Base-by-base conservation (phyloP, 2,113 vertebrate genomes). In the Ahaetulla prasina region DNA sequence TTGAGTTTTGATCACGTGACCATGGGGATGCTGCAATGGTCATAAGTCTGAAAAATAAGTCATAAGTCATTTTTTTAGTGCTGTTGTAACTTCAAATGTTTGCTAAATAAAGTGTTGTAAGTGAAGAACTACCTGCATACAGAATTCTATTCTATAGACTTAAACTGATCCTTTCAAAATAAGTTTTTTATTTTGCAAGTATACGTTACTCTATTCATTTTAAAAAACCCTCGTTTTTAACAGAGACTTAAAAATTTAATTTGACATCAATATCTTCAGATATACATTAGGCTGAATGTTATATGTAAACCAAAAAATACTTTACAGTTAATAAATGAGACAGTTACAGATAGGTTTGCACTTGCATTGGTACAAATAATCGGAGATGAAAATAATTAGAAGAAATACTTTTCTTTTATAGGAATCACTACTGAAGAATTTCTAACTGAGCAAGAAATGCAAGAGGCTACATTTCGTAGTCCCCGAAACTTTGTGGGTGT, bases 391-490 rank as follows among this genome's bases (percentile, higher is more conserved):
- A 53, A 0, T 52, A 87, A 18, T 91, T 50, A 50, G 12, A 14
- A 47, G 12, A 50, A 52, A 89, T 91, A 30, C n/a, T 85, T 52
- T 49, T 96, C 0, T 74, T 95, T 94, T 84, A 0, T 92, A 98
- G 98, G 92, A 7, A 91, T 98, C 92, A 88, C 94, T 91, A 97
- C 96, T 0, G 97, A 97, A 95, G 97, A 97, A 84, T 98, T 97
- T 93, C 4, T 96, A 88, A 96, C 94, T 0, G 98, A 98, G 85
- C 96, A 97, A 52, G 97, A 97, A 89, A 94, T 98, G 95, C 55
- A 97, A 2, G 91, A 96, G 43, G 95, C 98, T 2, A 97, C 97
- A 85, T n/a, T 94, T 25, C 95, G 93, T 35, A 97, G 96, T 8
- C 43, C 94, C 49, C 92, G 89, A 1, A 95, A 74, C 53, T 98